Conservation (phyloP, 1,140 invertebrate genomes). For the Leguminivora glycinivorella region DNA sequence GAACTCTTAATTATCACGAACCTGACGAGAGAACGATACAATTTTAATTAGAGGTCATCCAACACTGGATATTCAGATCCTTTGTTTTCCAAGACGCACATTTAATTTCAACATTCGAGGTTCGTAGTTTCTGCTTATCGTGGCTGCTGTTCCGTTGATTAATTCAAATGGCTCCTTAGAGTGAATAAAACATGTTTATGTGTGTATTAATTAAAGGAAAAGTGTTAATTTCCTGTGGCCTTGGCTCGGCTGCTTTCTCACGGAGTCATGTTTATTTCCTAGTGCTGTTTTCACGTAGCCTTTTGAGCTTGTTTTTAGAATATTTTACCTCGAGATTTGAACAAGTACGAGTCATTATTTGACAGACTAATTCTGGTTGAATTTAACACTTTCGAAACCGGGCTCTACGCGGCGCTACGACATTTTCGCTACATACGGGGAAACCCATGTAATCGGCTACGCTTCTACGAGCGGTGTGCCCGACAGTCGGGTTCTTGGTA, state of each 20-base stretch:
- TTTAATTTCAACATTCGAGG: conserved; percentile 12
- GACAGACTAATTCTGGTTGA: neutral
- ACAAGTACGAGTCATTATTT: neutral
- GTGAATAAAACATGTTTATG: conserved; percentile 23
- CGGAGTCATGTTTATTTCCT: neutral
- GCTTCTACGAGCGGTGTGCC: too few species aligned
- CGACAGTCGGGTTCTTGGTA: too few species aligned
- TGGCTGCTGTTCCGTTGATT: neutral
- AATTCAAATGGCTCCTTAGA: conserved; percentile 16
- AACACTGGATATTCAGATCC: conserved; percentile 43
- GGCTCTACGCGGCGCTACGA: too few species aligned
- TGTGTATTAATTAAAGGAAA: conserved; percentile 27
- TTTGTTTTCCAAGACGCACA: conserved; percentile 54
- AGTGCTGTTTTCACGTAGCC: neutral
- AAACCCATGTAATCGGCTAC: too few species aligned
- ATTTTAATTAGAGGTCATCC: conserved; percentile 35
- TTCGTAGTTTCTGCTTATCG: conserved; percentile 17
- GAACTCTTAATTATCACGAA: conserved; percentile 45
- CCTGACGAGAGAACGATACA: conserved; percentile 60
- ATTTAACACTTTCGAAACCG: too few species aligned
- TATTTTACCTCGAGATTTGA: neutral
- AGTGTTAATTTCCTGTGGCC: conserved; percentile 24
- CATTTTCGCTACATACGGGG: too few species aligned
- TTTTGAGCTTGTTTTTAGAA: neutral
- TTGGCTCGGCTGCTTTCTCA: conserved; percentile 20